Evolutionary conservation across 2,113 vertebrate species (phyloP).

Genomic region (Indicator maculatus): DNA sequence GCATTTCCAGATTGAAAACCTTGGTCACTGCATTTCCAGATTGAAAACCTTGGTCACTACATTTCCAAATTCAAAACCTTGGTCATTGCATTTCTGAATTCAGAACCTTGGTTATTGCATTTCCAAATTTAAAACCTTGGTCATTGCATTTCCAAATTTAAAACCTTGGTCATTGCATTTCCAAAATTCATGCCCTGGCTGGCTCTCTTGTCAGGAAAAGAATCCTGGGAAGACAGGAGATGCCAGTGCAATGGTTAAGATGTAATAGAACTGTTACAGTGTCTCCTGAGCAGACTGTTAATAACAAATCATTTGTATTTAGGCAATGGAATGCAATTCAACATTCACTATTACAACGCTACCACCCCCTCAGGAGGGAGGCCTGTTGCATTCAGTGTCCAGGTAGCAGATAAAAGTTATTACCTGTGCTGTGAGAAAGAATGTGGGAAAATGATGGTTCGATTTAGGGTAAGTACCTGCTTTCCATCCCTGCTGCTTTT

Average conservation of each 20-base stretch:
- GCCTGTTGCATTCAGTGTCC: conserved; percentile 58
- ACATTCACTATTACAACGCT: conserved; percentile 55
- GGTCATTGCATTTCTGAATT: background rate
- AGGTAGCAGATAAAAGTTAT: background rate
- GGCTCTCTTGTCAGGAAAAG: background rate
- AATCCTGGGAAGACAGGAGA: background rate
- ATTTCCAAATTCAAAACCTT: too few relatives aligned
- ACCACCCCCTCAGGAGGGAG: background rate
- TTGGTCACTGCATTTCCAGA: too few relatives aligned
- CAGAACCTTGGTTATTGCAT: too few relatives aligned
- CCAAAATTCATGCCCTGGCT: background rate
- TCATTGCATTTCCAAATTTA: too few relatives aligned
- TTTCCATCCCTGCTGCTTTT: background rate
- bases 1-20: too few relatives aligned
- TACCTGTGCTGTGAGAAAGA: conserved; percentile 58
- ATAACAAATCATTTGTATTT: background rate
- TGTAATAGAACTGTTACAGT: background rate
- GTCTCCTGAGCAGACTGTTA: background rate
- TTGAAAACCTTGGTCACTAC: too few relatives aligned
- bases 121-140: too few relatives aligned
- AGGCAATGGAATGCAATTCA: conserved; percentile 63
- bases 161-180: too few relatives aligned
- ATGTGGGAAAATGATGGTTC: background rate
- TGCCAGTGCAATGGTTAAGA: background rate
- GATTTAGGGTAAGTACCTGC: conserved; percentile 50